Base-by-base conservation (phyloP, 1,140 invertebrate species). In the Centruroides sculpturatus region DNA sequence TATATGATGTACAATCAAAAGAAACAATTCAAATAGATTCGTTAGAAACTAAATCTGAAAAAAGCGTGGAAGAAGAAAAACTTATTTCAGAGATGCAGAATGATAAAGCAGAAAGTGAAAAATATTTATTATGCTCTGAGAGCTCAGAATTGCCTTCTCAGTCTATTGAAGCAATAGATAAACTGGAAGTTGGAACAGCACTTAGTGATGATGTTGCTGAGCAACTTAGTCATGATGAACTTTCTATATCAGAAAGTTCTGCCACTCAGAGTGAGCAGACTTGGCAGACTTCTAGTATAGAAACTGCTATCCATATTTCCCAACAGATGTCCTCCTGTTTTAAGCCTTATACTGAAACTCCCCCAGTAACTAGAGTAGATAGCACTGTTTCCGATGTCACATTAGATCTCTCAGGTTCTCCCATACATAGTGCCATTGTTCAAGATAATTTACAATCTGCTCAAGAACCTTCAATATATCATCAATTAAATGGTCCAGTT, bases 401-500 rank as follows among this genome's bases (percentile, higher is more conserved):
- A 23, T 1, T 23, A 36, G 51, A 53, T 36, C 35, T 36, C 8
- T 53, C 51, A 34, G 41, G 41, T 41, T 41, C 41, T 41, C 41
- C 41, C 3, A 41, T 41, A 5, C 41, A 41, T 41, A 41, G 5
- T 41, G 41, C 41, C 41, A 41, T 41, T 41, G 41, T 41, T 8
- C 41, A 41, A 41, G 11, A 34, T 23, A 54, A 34, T 13, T 54
- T 10, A 10, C 53, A 35, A 54, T 6, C 53, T 34, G 35, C 53
- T 12, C 36, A 61, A 47, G 23, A 23, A 50, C 57, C 48, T 23
- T 13, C 55, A 5, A 48, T 56, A 4, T 65, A 60, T 49, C 34
- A 55, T 23, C 64, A 65, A 51, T 46, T 62, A 59, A 80, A 81
- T 70, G 79, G 78, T 7, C 79, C 79, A 47, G 78, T 79, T 34